Percentiles rank a stretch among this genome's conserved stretches.
Conservation (phyloP, 2,888 invertebrate genomes). For the Drosophila pseudotalamancana region DNA sequence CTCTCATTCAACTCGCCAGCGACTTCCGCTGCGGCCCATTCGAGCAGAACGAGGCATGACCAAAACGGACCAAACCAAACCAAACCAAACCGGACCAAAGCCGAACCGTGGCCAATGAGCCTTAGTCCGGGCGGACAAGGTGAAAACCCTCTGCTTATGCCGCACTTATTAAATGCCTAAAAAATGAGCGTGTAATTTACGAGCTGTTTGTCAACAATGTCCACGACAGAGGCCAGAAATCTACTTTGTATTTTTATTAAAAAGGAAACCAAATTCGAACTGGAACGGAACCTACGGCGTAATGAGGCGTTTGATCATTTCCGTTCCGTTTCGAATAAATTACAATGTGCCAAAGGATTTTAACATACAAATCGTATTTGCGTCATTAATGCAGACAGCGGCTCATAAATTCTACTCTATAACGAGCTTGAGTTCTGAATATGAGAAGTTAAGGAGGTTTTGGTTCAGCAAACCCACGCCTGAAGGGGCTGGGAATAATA, state of each 20-base stretch:
- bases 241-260: constrained; percentile 60
- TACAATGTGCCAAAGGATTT: constrained; percentile 44
- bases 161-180: constrained; percentile 50
- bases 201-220: constrained; percentile 76
- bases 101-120: constrained; percentile 34
- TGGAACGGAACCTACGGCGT: constrained; percentile 25
- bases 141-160: constrained; percentile 24
- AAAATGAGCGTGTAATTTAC: constrained; percentile 74
- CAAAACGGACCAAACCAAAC: constrained; percentile 15
- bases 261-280: constrained; percentile 27
- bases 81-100: constrained; percentile 3
- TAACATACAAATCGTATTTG: constrained; percentile 54
- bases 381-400: constrained; percentile 32
- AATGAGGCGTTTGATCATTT: constrained; percentile 69
- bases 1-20: constrained; percentile 52
- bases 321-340: constrained; percentile 53
- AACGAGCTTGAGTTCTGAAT: constrained; percentile 7
- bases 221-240: constrained; percentile 49
- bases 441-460: constrained; percentile 2
- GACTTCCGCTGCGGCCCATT: constrained; percentile 66
- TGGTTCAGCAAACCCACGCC: neutral
- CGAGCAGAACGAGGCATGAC: constrained; percentile 24
- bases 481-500: neutral
- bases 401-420: constrained; percentile 26
- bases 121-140: constrained; percentile 22